Base-by-base conservation (phyloP, 2,888 invertebrate genomes). In the Drosophila kanekoi region DNA sequence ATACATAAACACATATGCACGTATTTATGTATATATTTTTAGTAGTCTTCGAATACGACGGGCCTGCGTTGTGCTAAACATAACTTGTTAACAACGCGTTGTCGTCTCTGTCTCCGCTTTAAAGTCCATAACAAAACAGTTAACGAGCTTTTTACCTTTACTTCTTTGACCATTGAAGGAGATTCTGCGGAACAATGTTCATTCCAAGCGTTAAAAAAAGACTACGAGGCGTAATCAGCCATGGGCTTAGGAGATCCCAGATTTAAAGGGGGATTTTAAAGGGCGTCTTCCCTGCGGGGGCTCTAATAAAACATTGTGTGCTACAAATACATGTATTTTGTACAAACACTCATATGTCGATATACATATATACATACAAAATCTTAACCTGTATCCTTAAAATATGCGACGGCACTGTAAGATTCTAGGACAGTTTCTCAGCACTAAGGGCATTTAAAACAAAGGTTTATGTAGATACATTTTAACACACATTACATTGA, bases 51-150 rank as follows among this genome's bases (percentile, higher is more conserved):
- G 47, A 32, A 57, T 41, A 37, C 49, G 32, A 56, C 53, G 52
- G 18, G 54, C 41, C n/a, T 38, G 59, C 52, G 41, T 45, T 37
- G 47, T 45, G 52, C 56, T 44, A 43, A 58, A 59, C 61, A 65
- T 60, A 61, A 62, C 62, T 77, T 59, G 77, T 77, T 77, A 65
- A 68, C 65, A 77, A 68, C 68, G 59, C 59, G 57, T 54, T 58
- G 49, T 35, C 60, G 49, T 68, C 67, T 72, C 37, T 45, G 43
- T 54, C 35, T 11, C n/a, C 45, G 45, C 18, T 66, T 72, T 71
- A 62, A 76, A 66, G 56, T 53, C 76, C 67, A 73, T 80, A 80
- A 73, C 67, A 80, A 76, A 79, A 77, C 77, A 70, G 64, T 68
- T 79, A 79, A 79, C 77, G 81, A 80, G 78, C 67, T 70, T 77